These are phyloP conservation scores for Monarcha castaneiventris DNA, from an alignment of 2,113 vertebrate species.

Conservation along the genomic window DNA sequence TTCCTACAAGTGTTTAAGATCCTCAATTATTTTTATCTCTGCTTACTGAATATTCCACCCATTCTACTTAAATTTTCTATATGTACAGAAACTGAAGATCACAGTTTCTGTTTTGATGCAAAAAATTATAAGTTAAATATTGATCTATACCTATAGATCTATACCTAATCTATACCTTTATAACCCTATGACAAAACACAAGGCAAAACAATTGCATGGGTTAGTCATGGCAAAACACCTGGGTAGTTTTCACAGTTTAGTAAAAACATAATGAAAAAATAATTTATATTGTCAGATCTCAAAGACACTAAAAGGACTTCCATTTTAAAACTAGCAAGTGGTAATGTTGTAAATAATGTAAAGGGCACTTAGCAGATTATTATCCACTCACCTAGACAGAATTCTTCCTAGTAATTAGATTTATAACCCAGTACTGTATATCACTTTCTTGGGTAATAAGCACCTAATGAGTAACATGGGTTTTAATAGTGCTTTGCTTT, in stretches of 20 bases:
- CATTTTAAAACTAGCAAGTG: neutral
- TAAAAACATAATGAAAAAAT: neutral
- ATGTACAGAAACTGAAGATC: neutral
- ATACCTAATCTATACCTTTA: neutral
- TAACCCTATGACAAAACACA: neutral
- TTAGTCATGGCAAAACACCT: neutral
- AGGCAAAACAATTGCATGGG: neutral
- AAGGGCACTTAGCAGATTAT: neutral
- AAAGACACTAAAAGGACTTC: neutral
- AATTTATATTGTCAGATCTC: neutral
- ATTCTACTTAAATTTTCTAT: neutral
- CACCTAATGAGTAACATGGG: neutral
- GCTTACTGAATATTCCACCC: neutral
- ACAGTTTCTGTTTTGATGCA: neutral
- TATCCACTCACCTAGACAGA: neutral
- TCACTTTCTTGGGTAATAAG: neutral
- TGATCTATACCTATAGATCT: no score
- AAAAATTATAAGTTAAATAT: neutral
- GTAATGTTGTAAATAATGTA: neutral
- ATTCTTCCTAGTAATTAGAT: neutral
- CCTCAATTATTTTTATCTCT: neutral
- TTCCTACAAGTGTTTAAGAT: neutral
- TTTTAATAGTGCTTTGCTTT: neutral
- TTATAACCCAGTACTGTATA: neutral
- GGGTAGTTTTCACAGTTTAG: neutral